Base-by-base conservation (phyloP, 2,113 vertebrate genomes). In the Seriola rivoliana region DNA sequence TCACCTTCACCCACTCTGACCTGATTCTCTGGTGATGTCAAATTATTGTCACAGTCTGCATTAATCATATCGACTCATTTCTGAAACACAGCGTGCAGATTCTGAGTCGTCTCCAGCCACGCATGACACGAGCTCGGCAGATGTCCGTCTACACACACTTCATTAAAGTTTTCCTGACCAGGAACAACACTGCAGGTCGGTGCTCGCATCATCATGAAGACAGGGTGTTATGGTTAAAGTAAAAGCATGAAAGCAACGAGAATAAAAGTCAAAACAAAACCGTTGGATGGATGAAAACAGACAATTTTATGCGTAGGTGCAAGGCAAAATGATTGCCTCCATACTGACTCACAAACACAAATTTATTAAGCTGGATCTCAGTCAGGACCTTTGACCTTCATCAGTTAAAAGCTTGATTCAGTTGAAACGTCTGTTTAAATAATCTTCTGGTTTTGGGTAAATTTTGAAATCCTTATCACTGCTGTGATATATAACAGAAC, bases 101-200 rank as follows among this genome's bases (percentile, higher is more conserved):
- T 71, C 60, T 96, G 46, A 88, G 88, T 42, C 8, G 44, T 2
- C 9, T 90, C 13, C 84, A 17, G 79, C 69, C 85, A 6, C 0
- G 54, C 21, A 92, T 95, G 93, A 72, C 71, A 0, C 2, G 0
- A 12, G 0, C 5, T 17, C 85, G 2, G 17, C 71, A 90, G 85
- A 19, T 71, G 10, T 63, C 62, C 8, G 73, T 95, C 67, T 90
- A 85, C 69, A 85, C 71, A 0, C 19, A 91, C 84, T 94, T 95
- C 85, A 93, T 95, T 1, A 58, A 77, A 46, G 57, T 70, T 36
- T 94, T 85, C 84, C 90, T 96, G 55, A 89, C 69, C 52, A 81
- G 70, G 23, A 92, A 92, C n/a, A 19, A 72, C 73, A 89, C 80
- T 9, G 19, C 67, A 90, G 93, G 95, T 95, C 72, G 4, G 59